Evolutionary conservation across 2,113 vertebrate genomes (phyloP).

Genomic region (Litocranius walleri): DNA sequence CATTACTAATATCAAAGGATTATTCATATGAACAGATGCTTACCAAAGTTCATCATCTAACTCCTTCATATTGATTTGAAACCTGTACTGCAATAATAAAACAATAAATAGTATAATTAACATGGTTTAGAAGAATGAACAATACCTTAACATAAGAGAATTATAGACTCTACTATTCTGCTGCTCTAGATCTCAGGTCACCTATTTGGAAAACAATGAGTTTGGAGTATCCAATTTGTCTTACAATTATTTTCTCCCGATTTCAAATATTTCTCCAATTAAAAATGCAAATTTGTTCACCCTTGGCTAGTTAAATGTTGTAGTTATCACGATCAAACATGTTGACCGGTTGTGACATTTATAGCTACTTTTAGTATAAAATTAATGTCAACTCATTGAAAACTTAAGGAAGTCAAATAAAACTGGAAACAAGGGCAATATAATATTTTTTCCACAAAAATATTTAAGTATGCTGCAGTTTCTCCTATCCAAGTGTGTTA

Average conservation of each 20-base stretch:
- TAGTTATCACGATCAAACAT: background rate
- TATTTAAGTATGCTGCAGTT: background rate
- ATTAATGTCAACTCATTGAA: background rate
- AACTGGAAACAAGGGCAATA: background rate
- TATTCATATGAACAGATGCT: background rate
- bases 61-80: background rate
- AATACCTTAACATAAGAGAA: background rate
- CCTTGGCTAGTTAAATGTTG: background rate
- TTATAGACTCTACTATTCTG: background rate
- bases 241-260: background rate
- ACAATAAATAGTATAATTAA: background rate
- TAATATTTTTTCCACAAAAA: background rate
- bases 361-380: background rate
- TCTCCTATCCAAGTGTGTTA: background rate
- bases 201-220: background rate
- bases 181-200: background rate
- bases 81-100: background rate
- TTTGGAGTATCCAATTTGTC: background rate
- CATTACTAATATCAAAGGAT: background rate
- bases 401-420: background rate
- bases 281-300: background rate
- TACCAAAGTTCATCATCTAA: background rate
- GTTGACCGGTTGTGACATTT: background rate
- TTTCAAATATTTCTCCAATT: constrained; percentile 12
- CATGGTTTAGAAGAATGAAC: background rate